Percentiles rank a stretch among this genome's conserved stretches.
These are phyloP conservation scores for Mnemiopsis leidyi DNA, from an alignment of 37 sponge, comb jelly and placozoan species.

Conservation along the genomic window DNA sequence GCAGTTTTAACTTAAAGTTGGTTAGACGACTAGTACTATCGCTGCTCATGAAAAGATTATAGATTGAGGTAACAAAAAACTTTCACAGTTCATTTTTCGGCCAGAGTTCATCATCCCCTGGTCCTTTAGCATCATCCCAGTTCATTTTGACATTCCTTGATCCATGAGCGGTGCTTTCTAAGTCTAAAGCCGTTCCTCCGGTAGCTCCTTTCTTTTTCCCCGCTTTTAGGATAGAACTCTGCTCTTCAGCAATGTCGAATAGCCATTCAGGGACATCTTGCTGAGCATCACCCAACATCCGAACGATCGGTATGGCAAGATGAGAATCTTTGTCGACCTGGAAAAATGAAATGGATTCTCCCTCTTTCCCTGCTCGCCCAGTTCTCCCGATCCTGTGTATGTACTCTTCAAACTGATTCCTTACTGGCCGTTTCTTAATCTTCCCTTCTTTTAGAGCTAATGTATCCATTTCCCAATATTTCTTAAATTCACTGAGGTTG, in stretches of 20 bases:
- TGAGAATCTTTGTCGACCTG: conserved; percentile 72
- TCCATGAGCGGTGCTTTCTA: neutral
- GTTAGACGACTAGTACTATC: too few relatives aligned
- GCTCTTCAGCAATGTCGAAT: conserved; percentile 74
- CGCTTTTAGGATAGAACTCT: neutral
- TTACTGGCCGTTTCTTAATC: neutral
- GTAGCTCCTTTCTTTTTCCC: neutral
- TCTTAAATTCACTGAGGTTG: neutral
- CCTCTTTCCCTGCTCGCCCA: conserved; percentile 88
- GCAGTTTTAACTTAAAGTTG: too few relatives aligned
- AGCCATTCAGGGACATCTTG: conserved; percentile 90
- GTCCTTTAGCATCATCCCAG: neutral
- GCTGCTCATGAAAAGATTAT: too few relatives aligned
- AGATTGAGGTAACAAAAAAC: too few relatives aligned
- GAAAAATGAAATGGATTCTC: conserved; percentile 90
- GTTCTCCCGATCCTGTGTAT: conserved; percentile 97
- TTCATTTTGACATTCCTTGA: neutral
- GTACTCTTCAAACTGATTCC: conserved; percentile 82
- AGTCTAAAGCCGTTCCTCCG: neutral
- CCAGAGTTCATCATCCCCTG: neutral
- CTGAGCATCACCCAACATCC: conserved; percentile 81
- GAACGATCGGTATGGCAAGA: conserved; percentile 80
- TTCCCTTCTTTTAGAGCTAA: neutral
- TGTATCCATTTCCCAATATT: neutral
- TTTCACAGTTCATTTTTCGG: neutral